Conservation (phyloP, 2,888 invertebrate species). For the Onthophagus sagittarius region DNA sequence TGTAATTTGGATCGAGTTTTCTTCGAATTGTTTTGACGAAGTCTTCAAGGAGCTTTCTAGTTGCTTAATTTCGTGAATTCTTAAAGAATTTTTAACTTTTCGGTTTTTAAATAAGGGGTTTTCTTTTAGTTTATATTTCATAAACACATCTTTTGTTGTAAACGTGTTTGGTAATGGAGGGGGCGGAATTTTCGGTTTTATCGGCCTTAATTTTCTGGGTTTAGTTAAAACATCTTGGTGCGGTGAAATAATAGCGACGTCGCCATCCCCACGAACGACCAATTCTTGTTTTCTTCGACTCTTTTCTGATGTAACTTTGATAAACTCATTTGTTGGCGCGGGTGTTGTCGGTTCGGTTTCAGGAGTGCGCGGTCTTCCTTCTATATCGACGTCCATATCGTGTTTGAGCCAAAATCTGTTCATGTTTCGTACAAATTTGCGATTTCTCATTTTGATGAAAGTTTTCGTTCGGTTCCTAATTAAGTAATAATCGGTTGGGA, state of each 20-base stretch:
- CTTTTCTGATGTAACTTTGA: background rate
- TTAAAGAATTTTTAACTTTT: no score
- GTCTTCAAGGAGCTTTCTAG: no score
- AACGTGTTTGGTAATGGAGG: no score
- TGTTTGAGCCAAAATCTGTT: slow-evolving; percentile 8
- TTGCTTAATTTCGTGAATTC: no score
- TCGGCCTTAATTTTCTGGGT: background rate
- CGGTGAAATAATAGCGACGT: background rate
- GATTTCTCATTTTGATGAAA: slow-evolving; percentile 20
- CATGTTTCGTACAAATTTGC: slow-evolving; percentile 16
- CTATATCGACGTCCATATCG: background rate
- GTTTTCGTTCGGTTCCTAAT: slow-evolving; percentile 24
- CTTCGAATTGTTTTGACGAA: no score
- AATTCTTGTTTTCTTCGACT: slow-evolving; percentile 23
- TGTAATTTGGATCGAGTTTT: no score
- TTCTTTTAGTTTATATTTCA: no score
- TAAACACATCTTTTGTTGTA: no score
- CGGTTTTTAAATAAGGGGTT: no score
- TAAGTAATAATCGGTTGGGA: slow-evolving; percentile 29
- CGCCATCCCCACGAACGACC: slow-evolving; percentile 12
- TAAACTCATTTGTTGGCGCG: no score
- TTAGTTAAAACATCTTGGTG: background rate
- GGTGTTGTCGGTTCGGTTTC: background rate
- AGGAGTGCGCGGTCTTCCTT: background rate
- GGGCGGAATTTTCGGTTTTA: background rate